Conservation (phyloP, 2,113 vertebrate genomes). For the Mystacornis crossleyi region DNA sequence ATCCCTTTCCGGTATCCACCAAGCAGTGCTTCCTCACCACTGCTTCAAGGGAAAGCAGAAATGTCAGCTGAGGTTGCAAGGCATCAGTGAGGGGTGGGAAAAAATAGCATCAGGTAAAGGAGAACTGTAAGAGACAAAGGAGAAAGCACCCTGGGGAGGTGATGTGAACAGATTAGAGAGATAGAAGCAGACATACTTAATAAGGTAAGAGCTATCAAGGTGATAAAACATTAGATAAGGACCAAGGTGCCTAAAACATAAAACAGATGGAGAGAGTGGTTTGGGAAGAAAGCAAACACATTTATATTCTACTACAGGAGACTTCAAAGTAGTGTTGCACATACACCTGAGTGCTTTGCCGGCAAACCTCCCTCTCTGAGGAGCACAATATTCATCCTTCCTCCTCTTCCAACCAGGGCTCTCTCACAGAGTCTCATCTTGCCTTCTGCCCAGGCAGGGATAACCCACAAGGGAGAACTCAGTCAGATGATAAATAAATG, state of each 20-base stretch:
- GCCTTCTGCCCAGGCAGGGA: not conserved
- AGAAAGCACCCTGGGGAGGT: not conserved
- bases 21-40: not conserved
- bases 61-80: not conserved
- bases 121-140: not conserved
- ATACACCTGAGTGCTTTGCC: not conserved
- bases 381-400: not conserved
- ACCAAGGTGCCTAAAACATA: constrained; percentile 5
- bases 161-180: constrained; percentile 17
- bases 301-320: not conserved
- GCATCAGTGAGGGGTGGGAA: not conserved
- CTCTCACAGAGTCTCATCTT: not conserved
- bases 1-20: not conserved
- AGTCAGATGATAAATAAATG: not conserved
- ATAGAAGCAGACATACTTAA: constrained; percentile 1
- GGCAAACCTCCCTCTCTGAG: not conserved
- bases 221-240: constrained; percentile 35
- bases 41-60: not conserved
- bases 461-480: not conserved
- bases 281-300: not conserved
- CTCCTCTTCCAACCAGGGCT: not conserved
- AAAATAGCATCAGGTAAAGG: not conserved
- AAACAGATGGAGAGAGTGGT: not conserved
- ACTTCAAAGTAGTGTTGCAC: not conserved
- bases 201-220: constrained; percentile 38